A percentile compares a stretch with the other conserved stretches of the same genome.
Evolutionary conservation across 53 echinoderm and acorn worm genomes (phyloP).

Genomic region (Astropecten irregularis): DNA sequence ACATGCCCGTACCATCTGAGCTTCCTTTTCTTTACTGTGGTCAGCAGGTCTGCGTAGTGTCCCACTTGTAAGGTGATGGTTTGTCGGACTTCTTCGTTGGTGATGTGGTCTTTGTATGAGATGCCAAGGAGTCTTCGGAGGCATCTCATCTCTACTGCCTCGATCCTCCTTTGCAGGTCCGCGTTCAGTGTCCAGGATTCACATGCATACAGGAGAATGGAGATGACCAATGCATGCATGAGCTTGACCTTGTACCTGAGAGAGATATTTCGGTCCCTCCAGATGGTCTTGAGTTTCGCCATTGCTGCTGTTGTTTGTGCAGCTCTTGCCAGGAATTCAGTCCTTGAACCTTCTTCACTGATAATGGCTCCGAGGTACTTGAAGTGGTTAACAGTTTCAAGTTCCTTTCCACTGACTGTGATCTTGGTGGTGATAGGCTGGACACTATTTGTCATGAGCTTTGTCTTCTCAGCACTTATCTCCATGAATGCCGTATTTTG

Average conservation of each 20-base stretch:
- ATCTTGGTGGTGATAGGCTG: neutral
- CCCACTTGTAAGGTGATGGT: too few relatives aligned
- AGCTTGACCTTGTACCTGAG: conserved; percentile 6
- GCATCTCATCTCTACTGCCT: conserved; percentile 40
- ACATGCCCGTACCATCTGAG: conserved; percentile 48
- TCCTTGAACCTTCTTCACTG: conserved; percentile 22
- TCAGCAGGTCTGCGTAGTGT: too few relatives aligned
- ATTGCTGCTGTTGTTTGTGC: conserved; percentile 27
- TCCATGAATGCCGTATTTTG: conserved; percentile 33
- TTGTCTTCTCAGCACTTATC: conserved; percentile 33
- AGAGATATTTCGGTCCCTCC: conserved; percentile 7
- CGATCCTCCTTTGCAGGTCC: conserved; percentile 50
- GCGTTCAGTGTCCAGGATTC: conserved; percentile 30
- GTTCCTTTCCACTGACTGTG: neutral
- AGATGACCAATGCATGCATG: neutral
- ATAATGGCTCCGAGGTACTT: conserved; percentile 3
- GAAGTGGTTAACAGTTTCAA: neutral
- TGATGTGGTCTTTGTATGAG: conserved; percentile 3
- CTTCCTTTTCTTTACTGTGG: conserved; percentile 12
- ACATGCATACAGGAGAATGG: conserved; percentile 30
- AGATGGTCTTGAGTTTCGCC: conserved; percentile 28
- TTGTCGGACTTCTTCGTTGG: neutral
- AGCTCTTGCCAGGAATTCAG: conserved; percentile 33
- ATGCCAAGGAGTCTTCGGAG: conserved; percentile 17
- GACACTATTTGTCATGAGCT: conserved; percentile 51